phyloP scores from a whole-genome alignment of 2,888 invertebrate genomes.

The Dolichopus griseipennis region DNA sequence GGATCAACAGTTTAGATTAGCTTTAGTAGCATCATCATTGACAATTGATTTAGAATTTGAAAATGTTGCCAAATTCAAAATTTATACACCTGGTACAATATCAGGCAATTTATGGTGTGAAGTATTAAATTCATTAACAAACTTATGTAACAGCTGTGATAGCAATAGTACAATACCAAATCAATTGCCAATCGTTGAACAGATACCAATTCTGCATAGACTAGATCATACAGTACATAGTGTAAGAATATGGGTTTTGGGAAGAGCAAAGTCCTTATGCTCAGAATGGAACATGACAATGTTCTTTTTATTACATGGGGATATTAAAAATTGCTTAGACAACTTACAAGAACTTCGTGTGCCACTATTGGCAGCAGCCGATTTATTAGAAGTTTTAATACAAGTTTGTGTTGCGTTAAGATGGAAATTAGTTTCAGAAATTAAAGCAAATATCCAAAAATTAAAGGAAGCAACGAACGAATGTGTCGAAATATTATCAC shows the following conservation, averaged over 20 bases:
- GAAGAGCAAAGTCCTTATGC: conserved; percentile 61
- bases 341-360: conserved; percentile 50
- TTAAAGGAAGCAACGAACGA: conserved; percentile 65
- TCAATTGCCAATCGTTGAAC: conserved; percentile 70
- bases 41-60: conserved; percentile 16
- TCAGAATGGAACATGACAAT: conserved; percentile 67
- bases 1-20: conserved; percentile 54
- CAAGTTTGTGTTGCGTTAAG: conserved; percentile 73
- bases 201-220: conserved; percentile 58
- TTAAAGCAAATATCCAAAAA: conserved; percentile 63
- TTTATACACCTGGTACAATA: conserved; percentile 34
- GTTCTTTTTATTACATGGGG: conserved; percentile 62
- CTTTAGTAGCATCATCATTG: conserved; percentile 33
- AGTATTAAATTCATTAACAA: conserved; percentile 59
- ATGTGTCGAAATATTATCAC: conserved; percentile 62
- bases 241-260: conserved; percentile 66
- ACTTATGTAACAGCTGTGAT: conserved; percentile 66
- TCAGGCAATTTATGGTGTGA: conserved; percentile 39
- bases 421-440: conserved; percentile 70
- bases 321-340: conserved; percentile 54
- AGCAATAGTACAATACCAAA: conserved; percentile 66
- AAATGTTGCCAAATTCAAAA: conserved; percentile 8
- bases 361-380: conserved; percentile 43
- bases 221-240: conserved; percentile 70
- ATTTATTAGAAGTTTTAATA: conserved; percentile 61